Evolutionary conservation across 2,113 vertebrate species (phyloP).

Genomic region (Hemichromis elongatus): DNA sequence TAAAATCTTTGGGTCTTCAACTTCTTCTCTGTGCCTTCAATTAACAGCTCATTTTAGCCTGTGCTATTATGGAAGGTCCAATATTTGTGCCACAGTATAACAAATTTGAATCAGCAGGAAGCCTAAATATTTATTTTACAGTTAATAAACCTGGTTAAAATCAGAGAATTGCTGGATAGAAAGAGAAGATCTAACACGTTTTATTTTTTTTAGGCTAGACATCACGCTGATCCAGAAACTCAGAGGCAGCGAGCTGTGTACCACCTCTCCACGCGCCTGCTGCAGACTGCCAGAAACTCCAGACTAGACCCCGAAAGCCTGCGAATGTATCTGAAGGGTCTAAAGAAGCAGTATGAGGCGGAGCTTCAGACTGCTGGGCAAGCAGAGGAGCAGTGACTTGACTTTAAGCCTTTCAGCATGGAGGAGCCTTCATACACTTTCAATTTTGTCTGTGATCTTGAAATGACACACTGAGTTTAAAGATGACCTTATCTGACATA

Average conservation of each 20-base stretch:
- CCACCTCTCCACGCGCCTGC: slow-evolving; percentile 81
- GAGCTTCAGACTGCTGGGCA: slow-evolving; percentile 59
- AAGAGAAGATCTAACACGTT: background rate
- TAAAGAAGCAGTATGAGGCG: slow-evolving; percentile 82
- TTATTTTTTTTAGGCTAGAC: slow-evolving; percentile 73
- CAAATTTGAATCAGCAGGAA: background rate
- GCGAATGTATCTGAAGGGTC: slow-evolving; percentile 82
- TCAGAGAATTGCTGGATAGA: background rate
- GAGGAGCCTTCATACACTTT: background rate
- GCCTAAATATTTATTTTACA: background rate
- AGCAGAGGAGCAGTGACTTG: slow-evolving; percentile 49
- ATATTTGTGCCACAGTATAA: background rate
- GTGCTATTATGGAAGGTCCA: background rate
- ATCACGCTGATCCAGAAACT: slow-evolving; percentile 78
- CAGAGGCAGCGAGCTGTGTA: slow-evolving; percentile 78
- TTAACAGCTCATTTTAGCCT: background rate
- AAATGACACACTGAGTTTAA: background rate
- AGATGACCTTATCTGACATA: background rate
- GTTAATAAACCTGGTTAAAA: background rate
- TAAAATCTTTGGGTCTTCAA: background rate
- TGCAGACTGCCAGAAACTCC: slow-evolving; percentile 89
- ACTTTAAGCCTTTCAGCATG: background rate
- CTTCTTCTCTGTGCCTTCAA: background rate
- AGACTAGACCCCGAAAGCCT: slow-evolving; percentile 83
- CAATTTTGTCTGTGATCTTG: background rate